A percentile compares a stretch with the other conserved stretches of the same genome.
Evolutionary conservation across 2,888 invertebrate species (phyloP).

Genomic region (Pycnomerus fuliginosus): DNA sequence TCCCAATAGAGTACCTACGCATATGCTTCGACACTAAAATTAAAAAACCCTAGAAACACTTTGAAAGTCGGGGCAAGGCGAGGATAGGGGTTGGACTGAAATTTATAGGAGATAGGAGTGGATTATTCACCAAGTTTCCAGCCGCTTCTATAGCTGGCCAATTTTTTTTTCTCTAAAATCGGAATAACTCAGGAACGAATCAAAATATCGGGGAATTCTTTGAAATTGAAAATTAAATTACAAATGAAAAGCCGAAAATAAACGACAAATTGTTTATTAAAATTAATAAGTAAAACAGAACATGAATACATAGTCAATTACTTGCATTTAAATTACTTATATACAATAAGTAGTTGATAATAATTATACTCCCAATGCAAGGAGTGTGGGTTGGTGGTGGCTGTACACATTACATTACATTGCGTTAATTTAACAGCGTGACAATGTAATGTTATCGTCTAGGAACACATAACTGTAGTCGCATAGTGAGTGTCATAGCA

Average conservation of each 20-base stretch:
- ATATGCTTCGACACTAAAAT: too few species aligned
- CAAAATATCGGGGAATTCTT: too few species aligned
- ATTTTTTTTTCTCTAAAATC: too few species aligned
- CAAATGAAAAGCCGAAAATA: constrained; percentile 32
- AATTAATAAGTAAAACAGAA: constrained; percentile 57
- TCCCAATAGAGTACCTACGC: too few species aligned
- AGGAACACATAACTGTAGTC: constrained; percentile 42
- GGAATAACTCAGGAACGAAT: too few species aligned
- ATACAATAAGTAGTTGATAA: constrained; percentile 48
- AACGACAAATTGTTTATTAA: constrained; percentile 56
- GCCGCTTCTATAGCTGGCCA: too few species aligned
- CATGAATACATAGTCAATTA: constrained; percentile 52
- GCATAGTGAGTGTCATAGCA: constrained; percentile 33
- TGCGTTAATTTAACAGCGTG: constrained; percentile 44
- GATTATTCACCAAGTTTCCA: too few species aligned
- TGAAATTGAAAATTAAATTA: too few species aligned
- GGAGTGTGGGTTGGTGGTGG: constrained; percentile 43
- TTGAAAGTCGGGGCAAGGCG: too few species aligned
- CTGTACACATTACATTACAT: constrained; percentile 44
- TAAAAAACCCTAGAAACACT: too few species aligned
- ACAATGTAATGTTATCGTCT: constrained; percentile 50
- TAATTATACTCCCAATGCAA: constrained; percentile 47
- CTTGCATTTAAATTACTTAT: constrained; percentile 50
- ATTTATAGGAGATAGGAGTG: too few species aligned
- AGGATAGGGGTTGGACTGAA: too few species aligned